These are phyloP conservation scores for Oreochromis grahami DNA, from an alignment of 2,797 vertebrate genomes.

Conservation along the genomic window DNA sequence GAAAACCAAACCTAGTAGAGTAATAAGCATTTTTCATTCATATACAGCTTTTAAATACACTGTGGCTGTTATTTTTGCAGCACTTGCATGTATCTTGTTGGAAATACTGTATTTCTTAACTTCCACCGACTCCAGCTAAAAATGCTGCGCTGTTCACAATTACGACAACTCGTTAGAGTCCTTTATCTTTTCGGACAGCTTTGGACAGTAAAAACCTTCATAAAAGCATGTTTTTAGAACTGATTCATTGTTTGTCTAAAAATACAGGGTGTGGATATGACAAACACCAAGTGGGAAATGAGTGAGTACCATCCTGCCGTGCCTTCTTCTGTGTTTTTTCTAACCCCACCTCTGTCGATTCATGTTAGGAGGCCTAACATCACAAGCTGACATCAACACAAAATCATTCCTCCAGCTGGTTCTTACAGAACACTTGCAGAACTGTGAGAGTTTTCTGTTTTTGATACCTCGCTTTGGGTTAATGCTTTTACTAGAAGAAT, in stretches of 20 bases:
- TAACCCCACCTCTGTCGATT: background rate
- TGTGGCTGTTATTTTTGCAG: background rate
- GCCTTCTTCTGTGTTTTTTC: background rate
- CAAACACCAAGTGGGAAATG: background rate
- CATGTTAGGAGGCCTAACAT: background rate
- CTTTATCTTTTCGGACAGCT: background rate
- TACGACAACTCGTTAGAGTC: background rate
- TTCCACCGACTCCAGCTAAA: background rate
- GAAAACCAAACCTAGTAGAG: conserved; percentile 18
- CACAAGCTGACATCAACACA: background rate
- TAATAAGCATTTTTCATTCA: conserved; percentile 17
- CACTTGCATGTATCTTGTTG: background rate
- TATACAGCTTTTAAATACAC: background rate
- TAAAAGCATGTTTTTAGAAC: background rate
- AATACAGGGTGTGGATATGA: conserved; percentile 15
- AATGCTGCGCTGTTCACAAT: background rate
- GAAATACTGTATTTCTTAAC: background rate
- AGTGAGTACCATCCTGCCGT: background rate
- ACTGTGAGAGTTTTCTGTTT: background rate
- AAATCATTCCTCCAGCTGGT: background rate
- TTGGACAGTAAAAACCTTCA: background rate
- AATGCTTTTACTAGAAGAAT: background rate
- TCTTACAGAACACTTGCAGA: background rate
- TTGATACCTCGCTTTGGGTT: conserved; percentile 12
- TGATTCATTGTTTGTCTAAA: background rate